Conservation (phyloP, 2,888 invertebrate genomes). For the Sipha maydis region DNA sequence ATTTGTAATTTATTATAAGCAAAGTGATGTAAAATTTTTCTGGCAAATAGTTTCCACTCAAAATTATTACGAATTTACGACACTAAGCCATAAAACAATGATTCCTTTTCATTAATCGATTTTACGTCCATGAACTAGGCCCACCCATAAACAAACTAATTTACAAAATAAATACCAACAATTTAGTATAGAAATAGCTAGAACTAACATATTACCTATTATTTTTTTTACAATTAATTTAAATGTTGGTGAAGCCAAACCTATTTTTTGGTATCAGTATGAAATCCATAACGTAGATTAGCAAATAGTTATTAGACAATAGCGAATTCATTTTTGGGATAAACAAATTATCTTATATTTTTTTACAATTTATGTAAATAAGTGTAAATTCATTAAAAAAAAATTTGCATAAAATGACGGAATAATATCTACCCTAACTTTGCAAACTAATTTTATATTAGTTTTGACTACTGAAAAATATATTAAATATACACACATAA, state of each 20-base stretch:
- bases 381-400: background rate
- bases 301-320: no score
- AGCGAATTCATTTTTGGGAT: no score
- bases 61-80: background rate
- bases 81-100: background rate
- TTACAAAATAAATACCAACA: background rate
- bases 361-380: background rate
- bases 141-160: no score
- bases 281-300: no score
- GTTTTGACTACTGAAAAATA: background rate
- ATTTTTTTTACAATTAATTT: background rate
- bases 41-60: background rate
- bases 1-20: background rate
- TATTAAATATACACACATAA: background rate
- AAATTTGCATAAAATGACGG: no score
- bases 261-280: no score
- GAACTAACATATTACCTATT: background rate
- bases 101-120: background rate
- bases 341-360: background rate
- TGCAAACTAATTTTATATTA: background rate
- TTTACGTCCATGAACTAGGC: no score
- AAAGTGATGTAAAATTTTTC: background rate
- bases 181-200: background rate
- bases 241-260: no score
- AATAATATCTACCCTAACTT: no score